Evolutionary conservation across 2,797 vertebrate genomes (phyloP).

Genomic region (Synanceia verrucosa): DNA sequence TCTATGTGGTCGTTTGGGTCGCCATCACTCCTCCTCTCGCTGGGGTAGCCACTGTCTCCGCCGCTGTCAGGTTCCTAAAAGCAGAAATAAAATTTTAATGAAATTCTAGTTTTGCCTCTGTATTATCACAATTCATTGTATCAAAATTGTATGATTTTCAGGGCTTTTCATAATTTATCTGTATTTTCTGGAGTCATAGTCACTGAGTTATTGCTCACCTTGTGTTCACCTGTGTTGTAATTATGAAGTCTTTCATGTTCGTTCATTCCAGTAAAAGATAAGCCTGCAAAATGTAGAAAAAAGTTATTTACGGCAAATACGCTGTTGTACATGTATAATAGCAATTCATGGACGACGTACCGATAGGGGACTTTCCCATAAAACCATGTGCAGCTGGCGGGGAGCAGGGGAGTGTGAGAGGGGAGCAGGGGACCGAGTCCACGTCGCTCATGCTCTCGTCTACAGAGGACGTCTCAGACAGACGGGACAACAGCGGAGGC

Average conservation of each 20-base stretch:
- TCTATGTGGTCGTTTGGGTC: slow-evolving; percentile 88
- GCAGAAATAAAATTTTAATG: neutral
- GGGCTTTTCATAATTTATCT: neutral
- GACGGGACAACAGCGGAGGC: slow-evolving; percentile 85
- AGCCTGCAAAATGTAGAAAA: slow-evolving; percentile 76
- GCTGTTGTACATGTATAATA: neutral
- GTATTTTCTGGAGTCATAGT: neutral
- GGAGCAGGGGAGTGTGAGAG: slow-evolving; percentile 80
- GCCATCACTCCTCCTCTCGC: slow-evolving; percentile 92
- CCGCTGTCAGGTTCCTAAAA: slow-evolving; percentile 90
- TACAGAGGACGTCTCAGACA: slow-evolving; percentile 92
- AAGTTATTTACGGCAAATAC: neutral
- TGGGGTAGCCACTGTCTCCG: slow-evolving; percentile 96
- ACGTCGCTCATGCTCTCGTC: slow-evolving; percentile 92
- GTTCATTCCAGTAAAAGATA: slow-evolving; percentile 84
- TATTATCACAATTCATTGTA: neutral
- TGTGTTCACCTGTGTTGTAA: slow-evolving; percentile 82
- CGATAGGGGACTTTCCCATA: slow-evolving; percentile 65
- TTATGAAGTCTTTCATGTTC: slow-evolving; percentile 77
- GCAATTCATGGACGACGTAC: slow-evolving; percentile 27
- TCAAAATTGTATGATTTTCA: too few relatives aligned
- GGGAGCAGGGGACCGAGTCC: slow-evolving; percentile 91
- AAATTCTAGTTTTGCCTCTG: too few relatives aligned
- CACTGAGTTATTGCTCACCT: slow-evolving; percentile 76
- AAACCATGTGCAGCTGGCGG: slow-evolving; percentile 54